phyloP scores from a whole-genome alignment of 1,140 invertebrate genomes.

The Mercenaria mercenaria region DNA sequence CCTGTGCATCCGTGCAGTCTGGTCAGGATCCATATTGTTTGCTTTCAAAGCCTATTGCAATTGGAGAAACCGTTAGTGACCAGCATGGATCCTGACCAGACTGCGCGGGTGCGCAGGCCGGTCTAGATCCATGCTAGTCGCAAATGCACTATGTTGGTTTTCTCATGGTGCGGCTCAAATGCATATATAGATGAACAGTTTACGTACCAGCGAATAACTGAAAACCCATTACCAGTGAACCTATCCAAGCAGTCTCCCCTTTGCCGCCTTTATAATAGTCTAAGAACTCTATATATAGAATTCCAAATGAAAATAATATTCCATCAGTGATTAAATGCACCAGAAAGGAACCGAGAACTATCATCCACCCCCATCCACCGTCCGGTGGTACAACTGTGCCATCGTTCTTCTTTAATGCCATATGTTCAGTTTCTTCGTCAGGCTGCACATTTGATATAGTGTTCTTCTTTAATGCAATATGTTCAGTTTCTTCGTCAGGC shows the following conservation, averaged over 20 bases:
- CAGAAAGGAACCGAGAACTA: slow-evolving; percentile 98
- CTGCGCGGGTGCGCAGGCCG: too few species aligned
- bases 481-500: neutral
- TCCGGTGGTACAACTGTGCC: slow-evolving; percentile 67
- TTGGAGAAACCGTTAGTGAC: too few species aligned
- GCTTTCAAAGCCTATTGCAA: too few species aligned
- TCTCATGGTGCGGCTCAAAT: too few species aligned
- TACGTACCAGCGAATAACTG: slow-evolving; percentile 80
- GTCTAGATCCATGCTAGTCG: too few species aligned
- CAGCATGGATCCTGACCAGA: too few species aligned
- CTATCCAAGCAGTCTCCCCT: slow-evolving; percentile 94
- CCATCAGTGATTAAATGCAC: slow-evolving; percentile 99
- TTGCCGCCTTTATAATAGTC: slow-evolving; percentile 94
- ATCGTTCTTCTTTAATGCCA: neutral
- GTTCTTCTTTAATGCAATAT: neutral
- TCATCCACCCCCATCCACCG: slow-evolving; percentile 94
- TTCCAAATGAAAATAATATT: slow-evolving; percentile 86
- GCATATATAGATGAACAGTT: too few species aligned
- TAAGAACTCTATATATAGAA: slow-evolving; percentile 90
- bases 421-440: neutral
- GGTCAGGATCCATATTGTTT: too few species aligned
- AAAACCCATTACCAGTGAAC: slow-evolving; percentile 82
- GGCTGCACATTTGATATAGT: neutral
- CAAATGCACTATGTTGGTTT: too few species aligned
- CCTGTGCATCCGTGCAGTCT: too few species aligned